Evolutionary conservation across 2,113 vertebrate species (phyloP).

Genomic region (Dascyllus trimaculatus): DNA sequence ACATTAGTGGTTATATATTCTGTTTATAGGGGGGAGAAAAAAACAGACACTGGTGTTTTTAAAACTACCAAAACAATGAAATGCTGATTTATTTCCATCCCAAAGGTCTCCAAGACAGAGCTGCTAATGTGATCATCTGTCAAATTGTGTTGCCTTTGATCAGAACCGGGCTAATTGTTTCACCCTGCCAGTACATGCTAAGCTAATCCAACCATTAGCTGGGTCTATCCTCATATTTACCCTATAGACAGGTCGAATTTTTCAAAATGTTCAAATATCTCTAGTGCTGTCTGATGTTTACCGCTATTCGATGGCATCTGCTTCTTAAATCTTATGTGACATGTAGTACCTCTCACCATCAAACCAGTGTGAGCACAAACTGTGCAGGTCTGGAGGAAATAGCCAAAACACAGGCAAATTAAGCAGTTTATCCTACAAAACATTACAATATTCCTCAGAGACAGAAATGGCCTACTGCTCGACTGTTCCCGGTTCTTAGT

Average conservation of each 20-base stretch:
- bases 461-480: constrained; percentile 10
- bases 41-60: background rate
- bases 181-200: too few species aligned
- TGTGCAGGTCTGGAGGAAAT: background rate
- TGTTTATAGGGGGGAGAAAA: background rate
- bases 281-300: background rate
- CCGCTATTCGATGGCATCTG: background rate
- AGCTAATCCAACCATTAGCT: too few species aligned
- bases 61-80: background rate
- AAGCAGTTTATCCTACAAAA: constrained; percentile 21
- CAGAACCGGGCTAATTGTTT: too few species aligned
- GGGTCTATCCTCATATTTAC: too few species aligned
- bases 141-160: too few species aligned
- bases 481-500: constrained; percentile 33
- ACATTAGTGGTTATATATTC: constrained; percentile 1
- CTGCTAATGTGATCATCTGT: too few species aligned
- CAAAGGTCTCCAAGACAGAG: too few species aligned
- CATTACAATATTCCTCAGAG: constrained; percentile 13
- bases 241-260: too few species aligned
- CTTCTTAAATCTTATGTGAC: background rate
- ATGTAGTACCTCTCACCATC: background rate
- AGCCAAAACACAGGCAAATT: constrained; percentile 19
- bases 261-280: too few species aligned
- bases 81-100: background rate
- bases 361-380: background rate